Evolutionary conservation across 2,113 vertebrate species (phyloP).

Genomic region (Amblyornis subalaris): DNA sequence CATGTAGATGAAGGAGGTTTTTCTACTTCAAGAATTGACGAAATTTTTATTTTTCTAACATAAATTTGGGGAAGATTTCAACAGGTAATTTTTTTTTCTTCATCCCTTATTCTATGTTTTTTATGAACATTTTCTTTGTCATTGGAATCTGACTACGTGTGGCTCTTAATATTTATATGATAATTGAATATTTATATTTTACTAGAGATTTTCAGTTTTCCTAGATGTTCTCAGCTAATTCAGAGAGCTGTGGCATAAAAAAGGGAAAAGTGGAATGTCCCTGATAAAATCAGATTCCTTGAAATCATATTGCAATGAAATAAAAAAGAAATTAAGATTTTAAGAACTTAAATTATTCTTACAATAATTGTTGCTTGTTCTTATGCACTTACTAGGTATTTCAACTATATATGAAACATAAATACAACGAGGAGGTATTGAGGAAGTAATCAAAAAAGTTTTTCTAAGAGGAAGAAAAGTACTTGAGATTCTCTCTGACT

Average conservation of each 20-base stretch:
- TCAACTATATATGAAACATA: neutral
- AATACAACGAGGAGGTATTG: neutral
- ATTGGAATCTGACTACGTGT: neutral
- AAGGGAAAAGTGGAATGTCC: neutral
- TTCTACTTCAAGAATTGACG: neutral
- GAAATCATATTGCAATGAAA: neutral
- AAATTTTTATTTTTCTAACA: neutral
- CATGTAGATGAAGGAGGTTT: neutral
- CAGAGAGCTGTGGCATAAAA: neutral
- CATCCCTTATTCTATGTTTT: neutral
- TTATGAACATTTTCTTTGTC: neutral
- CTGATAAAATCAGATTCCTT: neutral
- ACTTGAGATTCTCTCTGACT: neutral
- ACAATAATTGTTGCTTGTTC: neutral
- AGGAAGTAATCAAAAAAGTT: neutral
- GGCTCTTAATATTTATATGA: neutral
- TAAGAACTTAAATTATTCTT: neutral
- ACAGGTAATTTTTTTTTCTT: neutral
- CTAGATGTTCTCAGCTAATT: neutral
- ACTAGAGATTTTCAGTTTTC: neutral
- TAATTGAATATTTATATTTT: neutral
- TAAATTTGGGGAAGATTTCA: neutral
- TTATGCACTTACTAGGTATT: neutral
- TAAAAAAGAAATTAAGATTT: neutral
- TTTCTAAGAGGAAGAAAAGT: neutral